Conservation (phyloP, 2,797 vertebrate species). For the Sebastes vulpes region DNA sequence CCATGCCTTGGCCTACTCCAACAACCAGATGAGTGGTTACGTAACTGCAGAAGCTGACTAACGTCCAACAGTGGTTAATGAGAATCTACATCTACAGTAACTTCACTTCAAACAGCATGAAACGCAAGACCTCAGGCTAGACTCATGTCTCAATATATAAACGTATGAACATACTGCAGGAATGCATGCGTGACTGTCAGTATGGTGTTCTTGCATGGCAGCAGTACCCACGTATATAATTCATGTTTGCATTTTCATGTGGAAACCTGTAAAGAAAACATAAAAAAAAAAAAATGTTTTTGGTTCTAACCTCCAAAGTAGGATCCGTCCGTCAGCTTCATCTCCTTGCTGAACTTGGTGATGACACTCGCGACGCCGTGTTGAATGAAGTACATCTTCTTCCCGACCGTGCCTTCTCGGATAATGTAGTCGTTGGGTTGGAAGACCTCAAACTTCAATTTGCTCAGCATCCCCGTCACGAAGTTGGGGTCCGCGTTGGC, state of each 20-base stretch:
- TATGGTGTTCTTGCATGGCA: neutral
- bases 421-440: constrained; percentile 99
- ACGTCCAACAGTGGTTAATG: constrained; percentile 73
- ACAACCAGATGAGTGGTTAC: constrained; percentile 81
- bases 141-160: constrained; percentile 9
- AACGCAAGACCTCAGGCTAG: constrained; percentile 33
- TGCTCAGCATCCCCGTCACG: constrained; percentile 98
- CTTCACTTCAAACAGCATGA: constrained; percentile 66
- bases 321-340: constrained; percentile 97
- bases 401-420: constrained; percentile 96
- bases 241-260: neutral
- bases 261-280: neutral
- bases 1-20: constrained; percentile 74
- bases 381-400: constrained; percentile 99
- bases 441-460: constrained; percentile 96
- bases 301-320: constrained; percentile 94
- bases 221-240: neutral
- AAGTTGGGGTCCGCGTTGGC: constrained; percentile 99
- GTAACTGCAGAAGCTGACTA: constrained; percentile 71
- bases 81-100: constrained; percentile 72
- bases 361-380: constrained; percentile 97
- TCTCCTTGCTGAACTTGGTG: constrained; percentile 97
- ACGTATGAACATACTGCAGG: neutral
- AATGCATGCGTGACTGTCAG: constrained; percentile 1
- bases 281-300: fast-evolving